phyloP scores from a whole-genome alignment of 2,888 invertebrate species.

The Tethea ocularis region DNA sequence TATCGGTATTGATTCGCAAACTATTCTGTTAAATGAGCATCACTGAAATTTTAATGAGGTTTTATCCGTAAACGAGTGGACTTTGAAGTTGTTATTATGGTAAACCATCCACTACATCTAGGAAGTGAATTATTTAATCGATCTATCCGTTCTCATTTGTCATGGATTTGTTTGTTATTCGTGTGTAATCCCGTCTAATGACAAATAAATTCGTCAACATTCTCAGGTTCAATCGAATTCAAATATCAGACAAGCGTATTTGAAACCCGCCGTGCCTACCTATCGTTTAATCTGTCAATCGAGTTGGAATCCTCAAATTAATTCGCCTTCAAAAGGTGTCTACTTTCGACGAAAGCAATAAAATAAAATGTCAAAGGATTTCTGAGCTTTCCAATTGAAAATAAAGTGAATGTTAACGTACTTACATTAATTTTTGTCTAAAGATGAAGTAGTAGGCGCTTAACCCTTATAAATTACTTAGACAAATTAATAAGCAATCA shows the following conservation, averaged over 20 bases:
- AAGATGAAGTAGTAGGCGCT: too few relatives aligned
- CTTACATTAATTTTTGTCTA: too few relatives aligned
- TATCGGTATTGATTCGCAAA: constrained; percentile 28
- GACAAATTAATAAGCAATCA: background rate
- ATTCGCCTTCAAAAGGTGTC: constrained; percentile 50
- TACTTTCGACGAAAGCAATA: constrained; percentile 22
- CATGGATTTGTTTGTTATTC: background rate
- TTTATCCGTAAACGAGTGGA: background rate
- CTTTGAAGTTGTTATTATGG: background rate
- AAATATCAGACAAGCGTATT: constrained; percentile 52
- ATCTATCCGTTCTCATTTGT: background rate
- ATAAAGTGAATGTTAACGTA: background rate
- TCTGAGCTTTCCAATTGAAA: constrained; percentile 20
- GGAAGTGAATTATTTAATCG: too few relatives aligned
- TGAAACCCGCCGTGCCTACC: constrained; percentile 40
- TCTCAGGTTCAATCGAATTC: constrained; percentile 39
- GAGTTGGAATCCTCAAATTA: constrained; percentile 54
- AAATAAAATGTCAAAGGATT: constrained; percentile 29
- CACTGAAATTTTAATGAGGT: background rate
- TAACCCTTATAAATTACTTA: constrained; percentile 6
- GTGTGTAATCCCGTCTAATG: constrained; percentile 14
- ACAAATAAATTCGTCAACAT: constrained; percentile 38
- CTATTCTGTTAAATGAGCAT: background rate
- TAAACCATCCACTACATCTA: too few relatives aligned
- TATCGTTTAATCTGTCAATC: constrained; percentile 48